Conservation (phyloP, 2,797 vertebrate genomes). For the Poeciliopsis paucimaculata region DNA sequence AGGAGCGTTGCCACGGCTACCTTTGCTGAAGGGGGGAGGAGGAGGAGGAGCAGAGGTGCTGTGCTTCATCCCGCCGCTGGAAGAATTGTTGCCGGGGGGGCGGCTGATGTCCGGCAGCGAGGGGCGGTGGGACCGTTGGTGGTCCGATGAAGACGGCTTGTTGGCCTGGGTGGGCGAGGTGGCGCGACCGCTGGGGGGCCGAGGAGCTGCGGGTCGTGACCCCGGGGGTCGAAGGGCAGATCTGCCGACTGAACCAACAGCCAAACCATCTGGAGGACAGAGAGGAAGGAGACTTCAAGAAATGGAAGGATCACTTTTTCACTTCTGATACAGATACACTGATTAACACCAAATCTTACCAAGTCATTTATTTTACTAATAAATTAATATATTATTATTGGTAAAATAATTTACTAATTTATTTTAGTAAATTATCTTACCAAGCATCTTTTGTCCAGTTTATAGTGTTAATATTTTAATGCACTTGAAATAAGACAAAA, state of each 20-base stretch:
- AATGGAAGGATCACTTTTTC: background rate
- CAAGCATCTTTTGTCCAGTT: too few species aligned
- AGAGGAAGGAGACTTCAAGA: background rate
- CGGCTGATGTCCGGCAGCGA: slow-evolving; percentile 90
- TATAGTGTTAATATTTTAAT: too few species aligned
- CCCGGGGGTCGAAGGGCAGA: slow-evolving; percentile 85
- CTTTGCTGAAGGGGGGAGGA: slow-evolving; percentile 77
- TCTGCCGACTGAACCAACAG: slow-evolving; percentile 81
- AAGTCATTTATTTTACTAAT: too few species aligned
- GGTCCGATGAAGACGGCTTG: slow-evolving; percentile 79
- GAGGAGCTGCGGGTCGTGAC: slow-evolving; percentile 84
- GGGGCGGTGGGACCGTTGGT: slow-evolving; percentile 87
- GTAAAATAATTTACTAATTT: too few species aligned
- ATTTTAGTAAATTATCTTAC: too few species aligned
- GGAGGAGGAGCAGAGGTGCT: slow-evolving; percentile 80
- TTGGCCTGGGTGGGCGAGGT: slow-evolving; percentile 53
- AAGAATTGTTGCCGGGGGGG: slow-evolving; percentile 73
- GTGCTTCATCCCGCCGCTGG: slow-evolving; percentile 76
- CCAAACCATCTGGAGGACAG: slow-evolving; percentile 79
- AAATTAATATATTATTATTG: too few species aligned
- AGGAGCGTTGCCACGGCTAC: slow-evolving; percentile 79
- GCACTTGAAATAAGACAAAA: too few species aligned
- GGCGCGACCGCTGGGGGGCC: slow-evolving; percentile 75
- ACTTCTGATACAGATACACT: too few species aligned
- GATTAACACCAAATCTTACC: too few species aligned